Percentiles rank a stretch among this genome's conserved stretches.
Conservation (phyloP, 1,140 invertebrate species). For the Ladona fulva region DNA sequence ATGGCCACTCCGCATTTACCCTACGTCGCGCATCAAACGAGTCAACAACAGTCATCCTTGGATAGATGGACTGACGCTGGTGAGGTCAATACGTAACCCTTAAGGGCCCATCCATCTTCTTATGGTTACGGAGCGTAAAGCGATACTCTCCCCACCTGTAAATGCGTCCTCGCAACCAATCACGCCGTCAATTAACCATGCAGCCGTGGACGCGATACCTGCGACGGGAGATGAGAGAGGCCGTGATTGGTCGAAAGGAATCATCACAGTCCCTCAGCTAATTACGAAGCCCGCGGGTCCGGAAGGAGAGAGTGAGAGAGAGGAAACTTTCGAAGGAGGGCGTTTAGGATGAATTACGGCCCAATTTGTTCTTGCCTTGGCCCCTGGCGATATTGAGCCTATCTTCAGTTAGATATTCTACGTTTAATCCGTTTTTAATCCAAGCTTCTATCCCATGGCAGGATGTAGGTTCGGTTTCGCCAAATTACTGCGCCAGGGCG, state of each 20-base stretch:
- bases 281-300: not conserved
- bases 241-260: not conserved
- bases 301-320: not conserved
- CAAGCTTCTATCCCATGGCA: no score
- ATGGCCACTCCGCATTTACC: not conserved
- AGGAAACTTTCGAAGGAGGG: not conserved
- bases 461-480: no score
- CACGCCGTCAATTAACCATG: not conserved
- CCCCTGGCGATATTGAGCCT: no score
- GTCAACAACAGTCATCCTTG: not conserved
- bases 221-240: not conserved
- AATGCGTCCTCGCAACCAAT: not conserved
- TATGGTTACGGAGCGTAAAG: not conserved
- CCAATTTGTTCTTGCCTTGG: not conserved
- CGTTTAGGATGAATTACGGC: not conserved
- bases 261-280: not conserved
- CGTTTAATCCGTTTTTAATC: no score
- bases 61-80: not conserved
- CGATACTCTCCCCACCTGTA: not conserved
- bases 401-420: no score
- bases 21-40: not conserved
- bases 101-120: not conserved
- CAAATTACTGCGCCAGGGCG: no score
- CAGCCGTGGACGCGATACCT: not conserved
- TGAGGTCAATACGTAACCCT: not conserved